Base-by-base conservation (phyloP, 2,888 invertebrate species). In the Noctua janthe region DNA sequence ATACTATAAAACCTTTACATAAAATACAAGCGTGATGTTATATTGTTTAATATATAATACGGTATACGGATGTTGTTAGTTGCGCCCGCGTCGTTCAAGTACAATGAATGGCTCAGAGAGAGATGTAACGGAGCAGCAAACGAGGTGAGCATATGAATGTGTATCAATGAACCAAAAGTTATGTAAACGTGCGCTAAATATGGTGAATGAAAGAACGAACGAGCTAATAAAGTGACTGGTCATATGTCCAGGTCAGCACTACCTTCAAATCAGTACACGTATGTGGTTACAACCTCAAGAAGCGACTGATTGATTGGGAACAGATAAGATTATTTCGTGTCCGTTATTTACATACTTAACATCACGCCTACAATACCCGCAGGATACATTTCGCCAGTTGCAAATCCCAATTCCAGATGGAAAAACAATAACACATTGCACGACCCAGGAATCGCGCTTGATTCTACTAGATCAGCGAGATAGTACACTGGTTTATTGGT, bases 61-160 rank as follows among this genome's bases (percentile, higher is more conserved):
- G n/a, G 47, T 49, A 29, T 35, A 51, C 62, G 11, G 51, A 77
- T 51, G 49, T 29, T 51, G 64, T 66, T 78, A 23, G 69, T n/a
- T 69, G 69, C 47, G 47, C 69, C n/a, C n/a, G 69, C 69, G 47
- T 69, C 47, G 47, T 47, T 69, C 69, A n/a, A 47, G 10, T 78
- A 66, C 17, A 78, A 54, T 39, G 64, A 20, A 66, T 47, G 47
- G 43, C 64, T 23, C 43, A 54, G 51, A 78, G 64, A 29, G 64
- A 78, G 35, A 54, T 54, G n/a, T 66, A 66, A 78, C 78, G 78
- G 54, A 78, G 51, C 78, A 35, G 29, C 51, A 54, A 66, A 66
- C 66, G 54, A 78, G 54, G n/a, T 15, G 11, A 54, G 78, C 66
- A 78, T 66, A 78, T 54, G 78, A 77, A 77, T 77, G 64, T 78